phyloP scores from a whole-genome alignment of 2,888 invertebrate genomes.

The Abrostola tripartita region DNA sequence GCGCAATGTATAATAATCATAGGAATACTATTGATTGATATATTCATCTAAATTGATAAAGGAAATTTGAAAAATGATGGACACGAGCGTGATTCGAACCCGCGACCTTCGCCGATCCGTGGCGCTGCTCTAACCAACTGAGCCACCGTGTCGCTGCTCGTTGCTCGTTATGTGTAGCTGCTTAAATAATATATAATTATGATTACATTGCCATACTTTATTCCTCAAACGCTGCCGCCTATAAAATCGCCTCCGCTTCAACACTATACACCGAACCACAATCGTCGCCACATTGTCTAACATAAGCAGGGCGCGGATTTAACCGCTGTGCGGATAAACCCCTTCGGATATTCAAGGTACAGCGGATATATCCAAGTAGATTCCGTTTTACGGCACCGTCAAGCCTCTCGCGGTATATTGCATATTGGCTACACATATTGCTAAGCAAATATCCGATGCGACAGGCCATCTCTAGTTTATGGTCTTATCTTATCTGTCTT shows the following conservation, averaged over 20 bases:
- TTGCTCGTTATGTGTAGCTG: no score
- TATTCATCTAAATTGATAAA: no score
- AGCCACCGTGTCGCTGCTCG: no score
- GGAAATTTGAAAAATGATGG: no score
- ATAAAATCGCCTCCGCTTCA: slow-evolving; percentile 38
- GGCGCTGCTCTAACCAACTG: no score
- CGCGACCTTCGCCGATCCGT: no score
- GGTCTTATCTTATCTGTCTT: slow-evolving; percentile 51
- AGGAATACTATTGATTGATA: no score
- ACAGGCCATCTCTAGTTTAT: slow-evolving; percentile 58
- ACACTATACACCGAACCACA: slow-evolving; percentile 16
- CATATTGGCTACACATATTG: slow-evolving; percentile 76
- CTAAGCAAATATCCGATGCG: slow-evolving; percentile 71
- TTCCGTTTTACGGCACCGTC: slow-evolving; percentile 66
- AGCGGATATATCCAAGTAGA: slow-evolving; percentile 58
- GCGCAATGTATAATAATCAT: no score
- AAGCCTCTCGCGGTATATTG: slow-evolving; percentile 66
- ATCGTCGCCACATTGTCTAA: slow-evolving; percentile 65
- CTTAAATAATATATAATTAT: no score
- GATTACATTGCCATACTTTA: no score
- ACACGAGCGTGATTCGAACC: no score
- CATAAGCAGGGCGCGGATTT: slow-evolving; percentile 51
- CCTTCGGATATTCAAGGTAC: slow-evolving; percentile 58
- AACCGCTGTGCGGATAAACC: slow-evolving; percentile 55
- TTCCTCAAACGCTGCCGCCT: background rate